Evolutionary conservation across 2,113 vertebrate species (phyloP).

Genomic region (Proterorhinus semilunaris): DNA sequence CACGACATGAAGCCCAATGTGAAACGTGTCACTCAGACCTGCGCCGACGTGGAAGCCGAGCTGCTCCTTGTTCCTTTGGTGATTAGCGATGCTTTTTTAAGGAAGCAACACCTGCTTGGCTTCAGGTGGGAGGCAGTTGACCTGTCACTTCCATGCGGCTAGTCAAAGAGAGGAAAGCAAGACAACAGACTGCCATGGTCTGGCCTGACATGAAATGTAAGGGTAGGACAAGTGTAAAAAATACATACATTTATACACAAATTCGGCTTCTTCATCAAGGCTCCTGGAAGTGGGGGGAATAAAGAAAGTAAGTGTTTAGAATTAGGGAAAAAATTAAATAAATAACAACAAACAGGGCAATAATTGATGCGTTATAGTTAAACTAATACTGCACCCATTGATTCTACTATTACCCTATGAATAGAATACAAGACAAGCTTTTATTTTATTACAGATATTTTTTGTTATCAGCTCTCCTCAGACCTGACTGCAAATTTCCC

Average conservation of each 20-base stretch:
- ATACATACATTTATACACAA: neutral
- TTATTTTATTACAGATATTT: too few species aligned
- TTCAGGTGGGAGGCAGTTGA: conserved; percentile 50
- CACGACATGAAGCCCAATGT: neutral
- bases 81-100: conserved; percentile 35
- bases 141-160: conserved; percentile 47
- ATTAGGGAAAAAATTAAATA: neutral
- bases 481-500: too few species aligned
- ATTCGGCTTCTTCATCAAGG: too few species aligned
- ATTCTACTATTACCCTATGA: too few species aligned
- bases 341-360: neutral
- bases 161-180: conserved; percentile 9
- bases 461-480: too few species aligned
- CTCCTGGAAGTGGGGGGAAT: too few species aligned
- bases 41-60: conserved; percentile 25
- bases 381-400: too few species aligned
- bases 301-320: neutral
- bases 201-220: neutral
- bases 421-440: too few species aligned
- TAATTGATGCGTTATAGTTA: too few species aligned
- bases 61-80: conserved; percentile 21
- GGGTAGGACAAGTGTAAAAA: neutral
- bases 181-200: neutral
- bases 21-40: conserved; percentile 21
- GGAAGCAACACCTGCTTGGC: conserved; percentile 20